phyloP scores from a whole-genome alignment of 2,113 vertebrate genomes.

The Gavia stellata region DNA sequence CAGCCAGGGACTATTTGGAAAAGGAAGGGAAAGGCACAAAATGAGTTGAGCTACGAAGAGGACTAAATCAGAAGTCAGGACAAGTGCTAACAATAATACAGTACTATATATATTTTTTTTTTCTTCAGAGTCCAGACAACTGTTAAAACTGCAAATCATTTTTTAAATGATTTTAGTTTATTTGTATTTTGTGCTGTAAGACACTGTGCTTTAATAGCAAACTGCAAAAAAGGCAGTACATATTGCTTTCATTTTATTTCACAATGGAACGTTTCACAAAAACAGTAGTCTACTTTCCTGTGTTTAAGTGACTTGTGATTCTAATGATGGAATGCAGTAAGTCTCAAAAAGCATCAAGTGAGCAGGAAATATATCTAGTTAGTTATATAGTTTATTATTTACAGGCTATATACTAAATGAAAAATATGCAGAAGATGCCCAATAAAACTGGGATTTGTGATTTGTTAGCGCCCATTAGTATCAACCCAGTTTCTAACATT shows the following conservation, averaged over 20 bases:
- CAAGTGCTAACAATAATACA: constrained; percentile 62
- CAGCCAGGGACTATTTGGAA: constrained; percentile 22
- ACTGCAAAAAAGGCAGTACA: constrained; percentile 67
- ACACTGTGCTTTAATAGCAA: constrained; percentile 64
- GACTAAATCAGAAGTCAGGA: constrained; percentile 51
- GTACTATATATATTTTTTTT: constrained; percentile 47
- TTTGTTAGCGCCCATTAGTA: constrained; percentile 53
- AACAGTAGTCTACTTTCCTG: constrained; percentile 65
- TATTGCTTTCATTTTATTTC: constrained; percentile 63
- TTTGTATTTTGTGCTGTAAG: constrained; percentile 67
- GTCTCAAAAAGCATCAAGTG: constrained; percentile 71
- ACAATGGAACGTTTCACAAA: constrained; percentile 68
- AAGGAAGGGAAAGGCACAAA: constrained; percentile 67
- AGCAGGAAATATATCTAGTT: constrained; percentile 70
- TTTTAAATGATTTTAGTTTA: constrained; percentile 41
- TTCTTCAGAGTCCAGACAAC: constrained; percentile 53
- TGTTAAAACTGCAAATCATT: constrained; percentile 45
- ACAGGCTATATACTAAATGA: constrained; percentile 55
- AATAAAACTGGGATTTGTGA: constrained; percentile 8
- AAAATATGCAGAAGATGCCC: constrained; percentile 49
- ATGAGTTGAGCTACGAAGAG: constrained; percentile 63
- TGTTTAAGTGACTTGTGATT: constrained; percentile 64
- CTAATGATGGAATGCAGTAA: constrained; percentile 72
- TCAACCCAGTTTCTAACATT: constrained; percentile 63
- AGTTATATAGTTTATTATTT: constrained; percentile 62